Evolutionary conservation across 2,888 invertebrate species (phyloP), one percentile per base, ranked within the genome.

Genomic region (Ormyrus thymus): DNA sequence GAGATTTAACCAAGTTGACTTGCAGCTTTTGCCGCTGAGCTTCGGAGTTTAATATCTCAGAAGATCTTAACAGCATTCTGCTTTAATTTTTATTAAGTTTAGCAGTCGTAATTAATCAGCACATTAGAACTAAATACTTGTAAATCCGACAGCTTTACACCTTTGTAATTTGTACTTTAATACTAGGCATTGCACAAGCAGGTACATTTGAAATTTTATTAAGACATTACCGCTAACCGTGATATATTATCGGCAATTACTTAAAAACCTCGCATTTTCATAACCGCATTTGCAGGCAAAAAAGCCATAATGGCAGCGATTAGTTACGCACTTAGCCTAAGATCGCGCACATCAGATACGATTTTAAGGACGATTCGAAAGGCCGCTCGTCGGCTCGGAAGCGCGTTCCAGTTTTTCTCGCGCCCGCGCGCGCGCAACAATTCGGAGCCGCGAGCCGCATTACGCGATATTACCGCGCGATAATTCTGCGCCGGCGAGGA

Each of bases 291-390:
- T 6, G 29, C 46, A 1, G 51, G 13, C 29, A 59, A 75, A 69
- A 45, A 69, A 61, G 71, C 61, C 43, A 69, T 72, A 79, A 76
- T 62, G 13, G n/a, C 29, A 8, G 10, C 62, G 43, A 11, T 53
- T 29, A 10, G 62, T 73, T 78, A 70, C 58, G 64, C 59, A 53
- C 70, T 45, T 13, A 50, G 43, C 51, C 6, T n/a, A 5, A 69
- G 65, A 79, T 79, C 56, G n/a, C 11, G 7, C 0, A 43, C 50
- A 10, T 13, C 9, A 48, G 73, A 78, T 78, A 73, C 48, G 50
- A 79, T 71, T 66, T 71, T 71, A 66, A 75, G 61, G 65, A 61
- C 70, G 65, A 64, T 62, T 68, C 15, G 55, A 73, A 51, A 73
- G 46, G 50, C 69, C 58, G 59, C 62, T 61, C 29, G 29, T 29